phyloP scores from a whole-genome alignment of 2,797 vertebrate species.

The Peromyscus nudipes region DNA sequence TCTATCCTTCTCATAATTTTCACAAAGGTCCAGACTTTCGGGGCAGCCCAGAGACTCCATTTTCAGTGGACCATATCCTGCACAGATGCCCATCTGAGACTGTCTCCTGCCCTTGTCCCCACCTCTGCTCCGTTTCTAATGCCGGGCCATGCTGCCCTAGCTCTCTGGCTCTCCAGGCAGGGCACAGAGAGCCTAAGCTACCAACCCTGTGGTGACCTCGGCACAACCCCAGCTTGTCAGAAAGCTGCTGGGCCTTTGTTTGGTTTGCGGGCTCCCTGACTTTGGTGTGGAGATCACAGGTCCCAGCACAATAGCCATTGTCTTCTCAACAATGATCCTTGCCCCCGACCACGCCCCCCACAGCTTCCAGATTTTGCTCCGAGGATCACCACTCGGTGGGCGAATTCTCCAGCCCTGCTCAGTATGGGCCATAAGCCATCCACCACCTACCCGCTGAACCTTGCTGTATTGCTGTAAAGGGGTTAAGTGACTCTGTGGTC shows the following conservation, averaged over 20 bases:
- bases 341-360: slow-evolving; percentile 60
- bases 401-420: neutral
- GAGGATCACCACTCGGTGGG: neutral
- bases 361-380: slow-evolving; percentile 80
- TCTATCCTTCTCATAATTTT: slow-evolving; percentile 15
- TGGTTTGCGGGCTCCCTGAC: slow-evolving; percentile 90
- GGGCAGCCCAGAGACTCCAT: neutral
- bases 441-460: slow-evolving; percentile 42
- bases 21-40: neutral
- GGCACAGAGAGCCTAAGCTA: slow-evolving; percentile 66
- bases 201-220: slow-evolving; percentile 91
- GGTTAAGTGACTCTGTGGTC: neutral
- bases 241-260: slow-evolving; percentile 90
- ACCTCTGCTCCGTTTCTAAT: neutral
- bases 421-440: neutral
- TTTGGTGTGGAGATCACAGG: slow-evolving; percentile 95
- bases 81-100: too few relatives aligned
- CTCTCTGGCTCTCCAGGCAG: neutral
- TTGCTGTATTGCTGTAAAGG: neutral
- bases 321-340: slow-evolving; percentile 90
- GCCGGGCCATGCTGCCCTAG: neutral
- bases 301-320: slow-evolving; percentile 93
- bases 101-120: neutral
- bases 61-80: neutral
- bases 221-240: slow-evolving; percentile 88